A percentile compares a stretch with the other conserved stretches of the same genome.
These are phyloP conservation scores for Galeruca laticollis DNA, from an alignment of 2,888 invertebrate species.

Conservation along the genomic window DNA sequence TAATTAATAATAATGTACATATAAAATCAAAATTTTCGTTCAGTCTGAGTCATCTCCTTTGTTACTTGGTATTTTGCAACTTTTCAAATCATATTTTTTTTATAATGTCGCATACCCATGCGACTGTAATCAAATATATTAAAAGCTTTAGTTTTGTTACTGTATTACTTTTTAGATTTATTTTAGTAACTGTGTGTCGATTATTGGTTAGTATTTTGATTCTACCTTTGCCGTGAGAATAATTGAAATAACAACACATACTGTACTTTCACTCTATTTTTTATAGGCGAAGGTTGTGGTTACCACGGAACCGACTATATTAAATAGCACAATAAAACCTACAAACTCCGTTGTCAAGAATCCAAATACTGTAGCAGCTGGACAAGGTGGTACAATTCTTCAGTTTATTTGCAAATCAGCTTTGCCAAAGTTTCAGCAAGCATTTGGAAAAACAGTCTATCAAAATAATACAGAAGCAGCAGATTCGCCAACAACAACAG, in stretches of 20 bases:
- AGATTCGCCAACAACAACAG: slow-evolving; percentile 48
- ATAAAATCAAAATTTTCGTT: no score
- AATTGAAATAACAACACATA: slow-evolving; percentile 10
- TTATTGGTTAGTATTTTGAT: background rate
- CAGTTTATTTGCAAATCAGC: slow-evolving; percentile 75
- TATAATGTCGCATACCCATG: no score
- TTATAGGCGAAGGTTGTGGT: slow-evolving; percentile 41
- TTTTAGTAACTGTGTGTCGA: slow-evolving; percentile 1
- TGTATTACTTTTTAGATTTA: background rate
- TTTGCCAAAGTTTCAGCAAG: slow-evolving; percentile 83
- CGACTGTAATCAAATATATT: no score
- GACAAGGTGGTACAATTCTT: slow-evolving; percentile 64
- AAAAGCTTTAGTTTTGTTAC: no score
- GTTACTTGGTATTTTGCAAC: no score
- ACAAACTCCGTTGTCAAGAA: slow-evolving; percentile 51
- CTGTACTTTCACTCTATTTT: slow-evolving; percentile 13
- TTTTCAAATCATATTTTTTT: no score
- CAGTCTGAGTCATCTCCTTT: no score
- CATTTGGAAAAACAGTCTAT: slow-evolving; percentile 80
- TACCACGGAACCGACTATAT: slow-evolving; percentile 45
- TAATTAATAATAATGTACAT: no score
- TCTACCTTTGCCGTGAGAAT: background rate
- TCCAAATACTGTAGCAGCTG: slow-evolving; percentile 49
- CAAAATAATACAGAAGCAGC: slow-evolving; percentile 60
- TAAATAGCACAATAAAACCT: slow-evolving; percentile 48